Percentiles rank a stretch among this genome's conserved stretches.
phyloP scores from a whole-genome alignment of 2,888 invertebrate genomes.

The Stenurella melanura region DNA sequence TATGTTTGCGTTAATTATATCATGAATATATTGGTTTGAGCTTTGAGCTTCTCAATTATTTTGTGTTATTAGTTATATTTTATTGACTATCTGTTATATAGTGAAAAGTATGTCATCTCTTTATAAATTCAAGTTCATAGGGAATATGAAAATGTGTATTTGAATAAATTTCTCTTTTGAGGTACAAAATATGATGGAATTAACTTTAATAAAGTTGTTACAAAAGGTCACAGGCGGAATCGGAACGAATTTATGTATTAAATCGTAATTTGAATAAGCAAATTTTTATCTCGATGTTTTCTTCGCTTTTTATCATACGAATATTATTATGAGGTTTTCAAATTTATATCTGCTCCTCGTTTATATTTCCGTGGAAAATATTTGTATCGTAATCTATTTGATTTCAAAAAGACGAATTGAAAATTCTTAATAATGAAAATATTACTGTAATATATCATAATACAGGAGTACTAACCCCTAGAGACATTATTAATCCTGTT shows the following conservation, averaged over 20 bases:
- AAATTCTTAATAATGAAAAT: background rate
- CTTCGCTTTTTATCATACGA: background rate
- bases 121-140: slow-evolving; percentile 8
- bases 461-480: no score
- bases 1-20: no score
- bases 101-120: background rate
- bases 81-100: background rate
- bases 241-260: background rate
- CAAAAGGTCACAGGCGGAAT: background rate
- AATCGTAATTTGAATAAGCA: background rate
- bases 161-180: slow-evolving; percentile 17
- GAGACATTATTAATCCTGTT: no score
- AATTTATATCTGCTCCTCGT: background rate
- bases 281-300: background rate
- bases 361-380: background rate
- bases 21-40: no score
- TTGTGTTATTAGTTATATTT: background rate
- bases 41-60: no score
- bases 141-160: slow-evolving; percentile 5
- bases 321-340: background rate
- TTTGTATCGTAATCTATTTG: background rate
- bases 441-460: no score
- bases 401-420: background rate
- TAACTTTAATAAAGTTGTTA: slow-evolving; percentile 18
- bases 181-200: background rate